Base-by-base conservation (phyloP, 2,113 vertebrate genomes). In the Brachirus orientalis region DNA sequence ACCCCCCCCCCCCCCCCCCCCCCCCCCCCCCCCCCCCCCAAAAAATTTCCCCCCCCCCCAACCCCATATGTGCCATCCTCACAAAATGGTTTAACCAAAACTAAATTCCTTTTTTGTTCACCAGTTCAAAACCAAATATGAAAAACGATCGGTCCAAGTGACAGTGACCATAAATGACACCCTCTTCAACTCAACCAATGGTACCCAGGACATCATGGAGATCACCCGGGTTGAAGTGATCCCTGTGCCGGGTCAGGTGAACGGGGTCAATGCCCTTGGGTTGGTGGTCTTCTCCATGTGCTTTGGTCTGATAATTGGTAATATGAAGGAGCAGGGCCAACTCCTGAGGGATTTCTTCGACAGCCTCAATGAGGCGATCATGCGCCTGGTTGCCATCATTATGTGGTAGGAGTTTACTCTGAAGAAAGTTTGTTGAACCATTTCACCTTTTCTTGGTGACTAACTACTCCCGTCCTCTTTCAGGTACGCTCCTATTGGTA, bases 241-340 rank as follows among this genome's bases (percentile, higher is more conserved):
- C 55, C 97, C 97, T 0, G 81, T 98, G 13, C 88, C 96, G 0
- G 96, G 97, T n/a, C 91, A 94, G 71, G 95, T 97, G 76, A 96
- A 94, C 0, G 97, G 96, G 35, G 94, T 99, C 72, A 99, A 99
- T 16, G 97, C 97, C 13, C 91, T 99, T 8, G 97, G 97, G 20
- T 88, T 99, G 65, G 97, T 98, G 55, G 97, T 98, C 85, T 98
- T 99, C 82, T 98, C 97, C 53, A 95, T 99, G 94, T 96, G 95
- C 85, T 97, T 99, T 10, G 97, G 97, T 58, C 90, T 99, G 62
- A 97, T 99, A 70, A 98, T 99, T 69, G 97, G 97, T 76, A 98
- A 93, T 86, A 98, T 99, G 96, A 98, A 95, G 83, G 96, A 98
- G 80, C 95, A 98, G 82, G 97, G 97, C 10, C 94, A 95, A 75